phyloP scores from a whole-genome alignment of 2,888 invertebrate species.

The Drosophila vallismaia region DNA sequence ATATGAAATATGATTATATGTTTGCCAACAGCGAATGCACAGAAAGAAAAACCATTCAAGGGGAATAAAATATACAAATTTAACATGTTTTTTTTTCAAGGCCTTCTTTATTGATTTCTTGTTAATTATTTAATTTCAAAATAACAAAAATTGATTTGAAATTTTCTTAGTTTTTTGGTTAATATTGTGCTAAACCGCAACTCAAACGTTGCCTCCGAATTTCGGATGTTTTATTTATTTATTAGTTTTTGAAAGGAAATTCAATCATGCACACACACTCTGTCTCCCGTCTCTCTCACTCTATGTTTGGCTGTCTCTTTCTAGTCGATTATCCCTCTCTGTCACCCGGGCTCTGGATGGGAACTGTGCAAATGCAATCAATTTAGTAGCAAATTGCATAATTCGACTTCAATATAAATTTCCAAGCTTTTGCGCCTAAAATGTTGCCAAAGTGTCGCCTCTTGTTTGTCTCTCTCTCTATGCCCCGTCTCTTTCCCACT shows the following conservation, averaged over 20 bases:
- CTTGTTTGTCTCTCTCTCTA: constrained; percentile 32
- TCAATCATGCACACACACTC: constrained; percentile 29
- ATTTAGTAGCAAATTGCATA: constrained; percentile 75
- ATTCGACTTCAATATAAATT: constrained; percentile 75
- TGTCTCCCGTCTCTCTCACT: neutral
- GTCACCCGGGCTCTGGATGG: neutral
- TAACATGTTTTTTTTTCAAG: no score
- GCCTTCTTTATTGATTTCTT: no score
- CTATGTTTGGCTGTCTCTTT: neutral
- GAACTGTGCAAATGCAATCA: constrained; percentile 73
- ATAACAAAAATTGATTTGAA: neutral
- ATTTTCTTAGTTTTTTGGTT: neutral
- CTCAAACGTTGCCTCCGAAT: constrained; percentile 54
- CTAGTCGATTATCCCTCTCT: neutral
- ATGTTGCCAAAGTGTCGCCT: constrained; percentile 71
- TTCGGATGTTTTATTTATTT: constrained; percentile 38
- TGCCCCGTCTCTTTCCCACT: neutral
- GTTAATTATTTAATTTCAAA: no score
- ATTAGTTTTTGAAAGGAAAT: constrained; percentile 45
- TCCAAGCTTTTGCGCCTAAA: constrained; percentile 63
- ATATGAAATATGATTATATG: constrained; percentile 69
- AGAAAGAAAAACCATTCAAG: neutral
- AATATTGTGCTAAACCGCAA: constrained; percentile 24
- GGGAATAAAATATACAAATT: no score
- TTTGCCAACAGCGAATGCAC: constrained; percentile 52